A percentile compares a stretch with the other conserved stretches of the same genome.
Evolutionary conservation across 2,797 vertebrate species (phyloP).

Genomic region (Coregonus ussuriensis): DNA sequence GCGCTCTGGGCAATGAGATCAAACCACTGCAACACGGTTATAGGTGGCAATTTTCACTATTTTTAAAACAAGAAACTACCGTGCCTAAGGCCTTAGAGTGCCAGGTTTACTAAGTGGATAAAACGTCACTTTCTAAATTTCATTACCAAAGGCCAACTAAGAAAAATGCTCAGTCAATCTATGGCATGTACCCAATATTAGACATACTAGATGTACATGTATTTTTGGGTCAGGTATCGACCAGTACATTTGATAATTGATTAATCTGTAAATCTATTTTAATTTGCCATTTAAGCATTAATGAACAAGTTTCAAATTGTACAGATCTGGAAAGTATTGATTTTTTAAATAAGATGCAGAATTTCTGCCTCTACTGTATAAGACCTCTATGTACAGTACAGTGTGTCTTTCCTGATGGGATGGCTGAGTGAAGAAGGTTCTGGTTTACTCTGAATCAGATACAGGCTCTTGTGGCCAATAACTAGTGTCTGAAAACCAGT

Average conservation of each 20-base stretch:
- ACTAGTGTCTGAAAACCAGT: not conserved
- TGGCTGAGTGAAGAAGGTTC: conserved; percentile 13
- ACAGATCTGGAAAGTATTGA: conserved; percentile 55
- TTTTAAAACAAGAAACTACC: conserved; percentile 77
- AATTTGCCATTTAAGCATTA: conserved; percentile 59
- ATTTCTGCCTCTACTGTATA: conserved; percentile 23
- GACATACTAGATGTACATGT: conserved; percentile 58
- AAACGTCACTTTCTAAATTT: conserved; percentile 75
- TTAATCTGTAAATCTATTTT: conserved; percentile 63
- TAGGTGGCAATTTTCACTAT: conserved; percentile 78
- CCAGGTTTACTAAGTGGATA: conserved; percentile 76
- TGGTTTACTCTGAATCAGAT: not conserved
- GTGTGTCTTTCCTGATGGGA: conserved; percentile 23
- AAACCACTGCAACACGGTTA: conserved; percentile 68
- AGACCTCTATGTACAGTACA: conserved; percentile 26
- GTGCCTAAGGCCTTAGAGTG: conserved; percentile 70
- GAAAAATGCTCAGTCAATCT: conserved; percentile 70
- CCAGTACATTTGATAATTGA: conserved; percentile 50
- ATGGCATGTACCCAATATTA: conserved; percentile 55
- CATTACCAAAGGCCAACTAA: conserved; percentile 71
- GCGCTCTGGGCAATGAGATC: conserved; percentile 67
- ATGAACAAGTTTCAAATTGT: conserved; percentile 53
- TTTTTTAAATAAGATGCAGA: conserved; percentile 35
- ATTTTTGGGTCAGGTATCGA: conserved; percentile 65
- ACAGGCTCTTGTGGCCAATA: not conserved